Conservation (phyloP, 2,888 invertebrate genomes). For the Polyploca ridens region DNA sequence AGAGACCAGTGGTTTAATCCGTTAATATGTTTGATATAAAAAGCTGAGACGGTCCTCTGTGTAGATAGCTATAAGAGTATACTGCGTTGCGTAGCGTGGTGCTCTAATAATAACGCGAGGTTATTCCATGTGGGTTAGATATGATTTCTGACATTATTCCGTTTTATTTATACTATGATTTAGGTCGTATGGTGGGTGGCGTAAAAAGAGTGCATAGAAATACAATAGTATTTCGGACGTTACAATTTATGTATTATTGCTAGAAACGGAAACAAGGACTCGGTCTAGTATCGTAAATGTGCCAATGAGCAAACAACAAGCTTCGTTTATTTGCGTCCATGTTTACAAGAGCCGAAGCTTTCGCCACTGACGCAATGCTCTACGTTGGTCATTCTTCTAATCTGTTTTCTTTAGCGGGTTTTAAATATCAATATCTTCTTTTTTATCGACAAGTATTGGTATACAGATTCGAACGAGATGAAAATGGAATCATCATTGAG, state of each 20-base stretch:
- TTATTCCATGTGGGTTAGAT: conserved; percentile 62
- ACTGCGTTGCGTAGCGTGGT: conserved; percentile 37
- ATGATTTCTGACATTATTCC: conserved; percentile 71
- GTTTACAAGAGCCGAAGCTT: conserved; percentile 70
- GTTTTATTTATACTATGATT: conserved; percentile 57
- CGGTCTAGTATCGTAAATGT: conserved; percentile 44
- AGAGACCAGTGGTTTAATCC: conserved; percentile 19
- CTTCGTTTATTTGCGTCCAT: conserved; percentile 74
- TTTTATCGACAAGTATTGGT: neutral
- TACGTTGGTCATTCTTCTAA: conserved; percentile 46
- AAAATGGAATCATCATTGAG: neutral
- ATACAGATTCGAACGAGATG: neutral
- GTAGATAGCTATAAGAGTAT: conserved; percentile 11
- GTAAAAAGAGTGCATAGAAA: neutral
- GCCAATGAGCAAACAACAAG: conserved; percentile 63
- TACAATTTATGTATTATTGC: conserved; percentile 16
- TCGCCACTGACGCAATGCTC: conserved; percentile 70
- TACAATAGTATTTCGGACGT: conserved; percentile 14
- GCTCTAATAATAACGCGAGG: conserved; percentile 70
- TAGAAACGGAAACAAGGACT: conserved; percentile 26
- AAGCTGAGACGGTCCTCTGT: conserved; percentile 26
- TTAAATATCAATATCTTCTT: conserved; percentile 7
- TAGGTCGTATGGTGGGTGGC: conserved; percentile 55
- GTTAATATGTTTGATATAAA: conserved; percentile 21
- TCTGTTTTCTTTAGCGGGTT: conserved; percentile 18